Percentiles rank a stretch among this genome's conserved stretches.
Evolutionary conservation across 2,113 vertebrate genomes (phyloP).

Genomic region (Sinocyclocheilus anshuiensis): DNA sequence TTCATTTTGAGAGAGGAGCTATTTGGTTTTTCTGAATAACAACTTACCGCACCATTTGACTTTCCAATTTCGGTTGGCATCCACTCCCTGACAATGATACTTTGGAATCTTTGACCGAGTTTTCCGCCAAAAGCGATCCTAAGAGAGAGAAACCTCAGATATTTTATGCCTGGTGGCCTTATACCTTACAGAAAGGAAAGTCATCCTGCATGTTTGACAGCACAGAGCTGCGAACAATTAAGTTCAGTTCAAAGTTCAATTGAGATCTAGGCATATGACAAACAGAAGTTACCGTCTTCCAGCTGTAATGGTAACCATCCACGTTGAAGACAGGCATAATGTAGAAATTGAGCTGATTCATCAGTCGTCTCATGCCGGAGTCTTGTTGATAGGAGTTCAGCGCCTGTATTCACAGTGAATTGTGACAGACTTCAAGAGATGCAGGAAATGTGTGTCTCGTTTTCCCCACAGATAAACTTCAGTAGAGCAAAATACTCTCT

Average conservation of each 20-base stretch:
- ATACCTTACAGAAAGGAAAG: neutral
- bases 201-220: neutral
- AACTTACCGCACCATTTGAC: slow-evolving; percentile 97
- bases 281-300: slow-evolving; percentile 82
- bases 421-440: neutral
- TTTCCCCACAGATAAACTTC: neutral
- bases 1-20: neutral
- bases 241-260: neutral
- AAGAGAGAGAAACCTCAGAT: neutral
- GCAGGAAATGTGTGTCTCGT: slow-evolving; percentile 21
- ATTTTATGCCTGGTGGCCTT: neutral
- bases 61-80: slow-evolving; percentile 98
- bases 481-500: neutral
- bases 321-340: slow-evolving; percentile 98
- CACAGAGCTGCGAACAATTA: neutral
- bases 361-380: slow-evolving; percentile 84
- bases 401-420: slow-evolving; percentile 75
- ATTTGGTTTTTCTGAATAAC: neutral
- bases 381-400: slow-evolving; percentile 85
- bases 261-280: neutral
- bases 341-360: slow-evolving; percentile 93
- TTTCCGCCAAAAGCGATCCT: slow-evolving; percentile 99
- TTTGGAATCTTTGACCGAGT: slow-evolving; percentile 89
- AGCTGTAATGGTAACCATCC: slow-evolving; percentile 95
- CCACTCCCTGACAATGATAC: slow-evolving; percentile 88